A percentile compares a stretch with the other conserved stretches of the same genome.
Conservation (phyloP, 64 coral and sea anemone genomes). For the Anthopleura sola region DNA sequence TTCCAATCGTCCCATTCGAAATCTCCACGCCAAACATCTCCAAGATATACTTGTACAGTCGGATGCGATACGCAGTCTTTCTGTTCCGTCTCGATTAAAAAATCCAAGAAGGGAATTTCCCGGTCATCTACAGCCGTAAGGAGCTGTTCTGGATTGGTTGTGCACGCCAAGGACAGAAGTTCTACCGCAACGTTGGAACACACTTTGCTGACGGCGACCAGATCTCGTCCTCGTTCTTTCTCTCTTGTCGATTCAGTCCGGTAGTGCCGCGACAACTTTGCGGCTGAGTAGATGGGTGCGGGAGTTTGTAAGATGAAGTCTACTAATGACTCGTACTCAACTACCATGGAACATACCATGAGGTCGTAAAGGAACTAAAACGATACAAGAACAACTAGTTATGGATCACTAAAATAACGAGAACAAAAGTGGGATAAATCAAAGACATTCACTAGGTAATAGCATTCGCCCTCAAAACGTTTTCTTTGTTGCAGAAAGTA, state of each 20-base stretch:
- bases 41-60: constrained; percentile 92
- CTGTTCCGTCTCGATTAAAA: constrained; percentile 92
- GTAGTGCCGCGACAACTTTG: constrained; percentile 87
- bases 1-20: constrained; percentile 95
- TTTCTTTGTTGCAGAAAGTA: no score
- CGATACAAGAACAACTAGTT: background rate
- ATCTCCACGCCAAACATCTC: constrained; percentile 89
- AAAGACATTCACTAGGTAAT: no score
- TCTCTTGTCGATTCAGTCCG: constrained; percentile 81
- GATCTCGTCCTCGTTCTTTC: constrained; percentile 89
- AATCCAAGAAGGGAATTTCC: constrained; percentile 84
- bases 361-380: constrained; percentile 91
- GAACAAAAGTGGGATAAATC: no score
- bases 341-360: constrained; percentile 90
- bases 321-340: constrained; percentile 73
- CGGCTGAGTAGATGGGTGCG: constrained; percentile 88
- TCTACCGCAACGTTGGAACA: constrained; percentile 86
- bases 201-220: constrained; percentile 71
- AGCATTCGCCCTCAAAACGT: no score
- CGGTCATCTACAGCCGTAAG: constrained; percentile 89
- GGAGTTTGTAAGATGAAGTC: constrained; percentile 95
- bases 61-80: constrained; percentile 92
- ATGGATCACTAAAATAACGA: no score
- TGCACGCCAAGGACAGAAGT: constrained; percentile 85
- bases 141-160: constrained; percentile 60